A percentile compares a stretch with the other conserved stretches of the same genome.
phyloP scores from a whole-genome alignment of 2,888 invertebrate genomes.

The Bombylius major region DNA sequence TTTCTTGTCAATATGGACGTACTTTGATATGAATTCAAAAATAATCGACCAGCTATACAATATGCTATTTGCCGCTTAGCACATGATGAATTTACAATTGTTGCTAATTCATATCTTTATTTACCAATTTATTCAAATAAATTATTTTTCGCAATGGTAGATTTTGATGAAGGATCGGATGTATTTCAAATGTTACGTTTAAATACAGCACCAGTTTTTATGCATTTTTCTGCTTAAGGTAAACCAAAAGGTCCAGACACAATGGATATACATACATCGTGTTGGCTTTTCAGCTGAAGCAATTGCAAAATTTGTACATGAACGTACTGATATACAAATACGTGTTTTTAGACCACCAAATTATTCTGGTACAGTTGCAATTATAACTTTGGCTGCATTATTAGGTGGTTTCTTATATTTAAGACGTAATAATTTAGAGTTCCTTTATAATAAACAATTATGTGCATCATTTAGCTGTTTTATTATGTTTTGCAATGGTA shows the following conservation, averaged over 20 bases:
- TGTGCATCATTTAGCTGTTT: slow-evolving; percentile 89
- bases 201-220: slow-evolving; percentile 97
- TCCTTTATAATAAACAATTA: slow-evolving; percentile 90
- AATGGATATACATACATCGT: slow-evolving; percentile 93
- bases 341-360: slow-evolving; percentile 95
- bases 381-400: slow-evolving; percentile 69
- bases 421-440: slow-evolving; percentile 90
- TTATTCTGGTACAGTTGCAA: slow-evolving; percentile 87
- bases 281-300: slow-evolving; percentile 93
- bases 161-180: slow-evolving; percentile 97
- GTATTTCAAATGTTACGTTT: slow-evolving; percentile 88
- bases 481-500: slow-evolving; percentile 93
- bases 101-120: slow-evolving; percentile 92
- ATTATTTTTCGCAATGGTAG: slow-evolving; percentile 92
- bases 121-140: slow-evolving; percentile 76
- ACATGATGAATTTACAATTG: slow-evolving; percentile 86
- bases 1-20: too few species aligned
- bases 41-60: slow-evolving; percentile 74
- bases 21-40: too few species aligned
- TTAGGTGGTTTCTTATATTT: slow-evolving; percentile 90
- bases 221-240: slow-evolving; percentile 96
- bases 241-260: slow-evolving; percentile 87
- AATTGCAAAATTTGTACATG: slow-evolving; percentile 90
- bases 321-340: slow-evolving; percentile 90
- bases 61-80: slow-evolving; percentile 95